Evolutionary conservation across 2,113 vertebrate genomes (phyloP).

Genomic region (Lethenteron camtschaticum): DNA sequence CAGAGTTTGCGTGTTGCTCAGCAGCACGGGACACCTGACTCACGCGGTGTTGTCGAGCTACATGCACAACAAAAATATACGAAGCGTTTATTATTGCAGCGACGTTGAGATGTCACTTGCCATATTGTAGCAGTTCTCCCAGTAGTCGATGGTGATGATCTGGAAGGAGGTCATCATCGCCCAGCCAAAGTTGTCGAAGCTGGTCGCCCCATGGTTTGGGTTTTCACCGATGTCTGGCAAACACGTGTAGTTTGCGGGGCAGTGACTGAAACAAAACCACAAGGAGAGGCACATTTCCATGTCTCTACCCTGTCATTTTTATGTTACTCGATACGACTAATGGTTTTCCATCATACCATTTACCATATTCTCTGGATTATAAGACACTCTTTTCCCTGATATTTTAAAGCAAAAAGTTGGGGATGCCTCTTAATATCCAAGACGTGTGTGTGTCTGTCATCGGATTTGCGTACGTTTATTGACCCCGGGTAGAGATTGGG

Average conservation of each 20-base stretch:
- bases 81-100: not conserved
- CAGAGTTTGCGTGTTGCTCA: not conserved
- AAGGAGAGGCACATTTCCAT: too few species aligned
- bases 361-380: not conserved
- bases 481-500: not conserved
- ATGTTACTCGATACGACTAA: not conserved
- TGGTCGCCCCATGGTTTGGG: slow-evolving; percentile 10
- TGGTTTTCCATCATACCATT: not conserved
- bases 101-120: not conserved
- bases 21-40: not conserved
- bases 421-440: not conserved
- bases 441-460: not conserved
- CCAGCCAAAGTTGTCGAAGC: slow-evolving; percentile 11
- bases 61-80: not conserved
- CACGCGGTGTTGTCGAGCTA: not conserved
- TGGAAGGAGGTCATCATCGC: slow-evolving; percentile 10
- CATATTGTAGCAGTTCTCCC: slow-evolving; percentile 10
- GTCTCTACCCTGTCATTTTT: too few species aligned
- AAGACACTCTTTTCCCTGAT: not conserved
- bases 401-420: not conserved
- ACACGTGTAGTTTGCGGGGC: slow-evolving; percentile 10
- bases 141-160: slow-evolving; percentile 9
- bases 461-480: not conserved
- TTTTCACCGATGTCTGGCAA: slow-evolving; percentile 8
- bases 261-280: slow-evolving; percentile 7